Percentiles rank a stretch among this genome's conserved stretches.
Conservation (phyloP, 2,888 invertebrate species). For the Pseudoips prasinana region DNA sequence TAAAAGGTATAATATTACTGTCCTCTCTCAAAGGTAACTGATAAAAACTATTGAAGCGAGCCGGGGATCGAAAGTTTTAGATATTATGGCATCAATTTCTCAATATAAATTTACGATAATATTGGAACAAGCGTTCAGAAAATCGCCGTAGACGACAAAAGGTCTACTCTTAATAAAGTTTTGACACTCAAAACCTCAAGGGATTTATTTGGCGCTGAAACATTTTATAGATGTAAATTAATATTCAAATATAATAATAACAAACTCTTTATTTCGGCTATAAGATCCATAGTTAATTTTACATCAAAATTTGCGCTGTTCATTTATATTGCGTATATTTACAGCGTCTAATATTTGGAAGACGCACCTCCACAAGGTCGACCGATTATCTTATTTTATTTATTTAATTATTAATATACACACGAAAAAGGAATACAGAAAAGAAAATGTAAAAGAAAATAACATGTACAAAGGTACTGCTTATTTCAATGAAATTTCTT, state of each 20-base stretch:
- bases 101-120: conserved; percentile 24
- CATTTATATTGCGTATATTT: too few species aligned
- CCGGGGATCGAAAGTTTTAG: conserved; percentile 9
- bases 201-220: conserved; percentile 28
- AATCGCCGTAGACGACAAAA: conserved; percentile 17
- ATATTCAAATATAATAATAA: conserved; percentile 22
- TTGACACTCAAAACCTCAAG: conserved; percentile 24
- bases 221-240: conserved; percentile 29
- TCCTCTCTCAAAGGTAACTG: conserved; percentile 15
- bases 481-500: too few species aligned
- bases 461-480: too few species aligned
- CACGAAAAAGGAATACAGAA: too few species aligned
- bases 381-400: too few species aligned
- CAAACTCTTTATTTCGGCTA: too few species aligned
- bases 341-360: too few species aligned
- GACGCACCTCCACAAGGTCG: too few species aligned
- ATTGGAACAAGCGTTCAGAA: conserved; percentile 16
- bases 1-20: conserved; percentile 12
- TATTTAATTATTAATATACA: too few species aligned
- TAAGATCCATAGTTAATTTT: too few species aligned
- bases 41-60: conserved; percentile 26
- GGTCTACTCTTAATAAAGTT: conserved; percentile 29
- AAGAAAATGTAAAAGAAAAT: too few species aligned
- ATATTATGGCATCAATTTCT: conserved; percentile 28
- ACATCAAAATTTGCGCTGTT: too few species aligned